Conservation (phyloP, 1,140 invertebrate genomes). For the Melitaea cinxia region DNA sequence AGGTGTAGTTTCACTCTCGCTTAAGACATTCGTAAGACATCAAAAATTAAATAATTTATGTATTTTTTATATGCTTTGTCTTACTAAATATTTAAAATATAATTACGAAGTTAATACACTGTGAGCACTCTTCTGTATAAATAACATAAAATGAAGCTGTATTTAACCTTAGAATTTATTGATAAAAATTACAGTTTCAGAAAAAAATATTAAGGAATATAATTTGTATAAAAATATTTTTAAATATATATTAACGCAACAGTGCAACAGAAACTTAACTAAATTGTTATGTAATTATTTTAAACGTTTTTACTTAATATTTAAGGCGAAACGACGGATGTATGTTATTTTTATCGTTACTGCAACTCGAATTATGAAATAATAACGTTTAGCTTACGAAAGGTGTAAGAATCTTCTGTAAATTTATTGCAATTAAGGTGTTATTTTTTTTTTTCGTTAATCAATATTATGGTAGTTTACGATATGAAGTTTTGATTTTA, state of each 20-base stretch:
- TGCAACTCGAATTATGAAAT: slow-evolving; percentile 62
- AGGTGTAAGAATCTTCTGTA: slow-evolving; percentile 59
- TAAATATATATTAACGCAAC: background rate
- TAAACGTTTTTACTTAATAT: slow-evolving; percentile 77
- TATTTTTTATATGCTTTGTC: background rate
- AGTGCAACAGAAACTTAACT: slow-evolving; percentile 46
- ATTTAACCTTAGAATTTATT: too few relatives aligned
- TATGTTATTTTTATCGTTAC: slow-evolving; percentile 65
- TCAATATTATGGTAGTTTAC: background rate
- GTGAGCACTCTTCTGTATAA: too few relatives aligned
- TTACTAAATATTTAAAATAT: background rate
- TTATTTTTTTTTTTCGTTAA: background rate
- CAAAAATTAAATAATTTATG: background rate
- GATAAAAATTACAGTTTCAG: too few relatives aligned
- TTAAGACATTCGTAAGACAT: slow-evolving; percentile 17
- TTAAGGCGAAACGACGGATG: slow-evolving; percentile 63
- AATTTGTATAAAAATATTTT: too few relatives aligned
- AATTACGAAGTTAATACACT: background rate
- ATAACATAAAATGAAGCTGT: too few relatives aligned
- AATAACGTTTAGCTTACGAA: slow-evolving; percentile 53
- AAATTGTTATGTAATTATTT: slow-evolving; percentile 75
- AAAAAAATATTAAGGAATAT: too few relatives aligned
- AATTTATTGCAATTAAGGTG: slow-evolving; percentile 53
- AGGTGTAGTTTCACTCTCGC: slow-evolving; percentile 36
- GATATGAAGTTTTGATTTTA: too few relatives aligned